Evolutionary conservation across 2,113 vertebrate genomes (phyloP).

Genomic region (Cyphotilapia sp.): DNA sequence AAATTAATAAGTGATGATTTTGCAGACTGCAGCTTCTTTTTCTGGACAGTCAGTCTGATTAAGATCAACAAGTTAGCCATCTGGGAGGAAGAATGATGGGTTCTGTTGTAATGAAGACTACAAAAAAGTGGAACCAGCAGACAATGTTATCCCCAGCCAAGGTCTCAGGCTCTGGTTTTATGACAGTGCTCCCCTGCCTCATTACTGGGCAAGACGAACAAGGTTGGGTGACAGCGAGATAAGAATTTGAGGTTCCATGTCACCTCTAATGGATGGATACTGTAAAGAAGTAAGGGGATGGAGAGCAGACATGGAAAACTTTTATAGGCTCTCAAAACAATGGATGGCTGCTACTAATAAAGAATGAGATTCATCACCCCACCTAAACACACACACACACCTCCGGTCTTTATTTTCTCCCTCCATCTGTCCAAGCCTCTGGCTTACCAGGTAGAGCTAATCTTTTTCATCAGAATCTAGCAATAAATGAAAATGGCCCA

Average conservation of each 20-base stretch:
- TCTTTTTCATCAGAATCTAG: not conserved
- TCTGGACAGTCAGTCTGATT: not conserved
- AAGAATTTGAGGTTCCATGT: not conserved
- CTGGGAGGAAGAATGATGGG: not conserved
- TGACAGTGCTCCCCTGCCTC: not conserved
- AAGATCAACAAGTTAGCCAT: not conserved
- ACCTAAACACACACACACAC: not conserved
- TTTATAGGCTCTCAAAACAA: not conserved
- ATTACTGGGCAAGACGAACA: slow-evolving; percentile 1
- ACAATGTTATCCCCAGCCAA: not conserved
- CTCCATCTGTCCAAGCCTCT: not conserved
- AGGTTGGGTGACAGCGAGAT: not conserved
- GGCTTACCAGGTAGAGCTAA: not conserved
- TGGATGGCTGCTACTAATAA: not conserved
- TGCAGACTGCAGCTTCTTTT: not conserved
- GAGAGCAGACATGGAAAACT: not conserved
- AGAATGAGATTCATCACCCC: not conserved
- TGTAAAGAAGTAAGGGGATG: not conserved
- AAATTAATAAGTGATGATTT: not conserved
- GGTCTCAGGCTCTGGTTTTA: not conserved
- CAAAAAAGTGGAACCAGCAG: not conserved
- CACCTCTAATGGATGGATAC: not conserved
- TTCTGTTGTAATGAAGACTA: not conserved
- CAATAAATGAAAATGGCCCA: not conserved
- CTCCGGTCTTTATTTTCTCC: not conserved